Percentiles rank a stretch among this genome's conserved stretches.
Conservation (phyloP, 2,113 vertebrate genomes). For the Indicator maculatus region DNA sequence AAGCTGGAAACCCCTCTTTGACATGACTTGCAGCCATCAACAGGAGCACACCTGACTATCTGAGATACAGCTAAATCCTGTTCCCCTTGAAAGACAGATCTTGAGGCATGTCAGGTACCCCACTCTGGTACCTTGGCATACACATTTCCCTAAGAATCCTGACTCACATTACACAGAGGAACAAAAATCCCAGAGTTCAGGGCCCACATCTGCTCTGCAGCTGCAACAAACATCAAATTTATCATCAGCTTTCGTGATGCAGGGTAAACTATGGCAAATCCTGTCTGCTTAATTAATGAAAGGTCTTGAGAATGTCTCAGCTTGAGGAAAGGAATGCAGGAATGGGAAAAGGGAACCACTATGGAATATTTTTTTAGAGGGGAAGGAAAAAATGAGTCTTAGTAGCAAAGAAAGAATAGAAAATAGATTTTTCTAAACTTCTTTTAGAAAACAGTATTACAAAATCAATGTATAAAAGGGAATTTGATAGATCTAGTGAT, state of each 20-base stretch:
- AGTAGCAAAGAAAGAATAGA: conserved; percentile 4
- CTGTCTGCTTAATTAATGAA: conserved; percentile 14
- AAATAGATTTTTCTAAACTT: conserved; percentile 7
- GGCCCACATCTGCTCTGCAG: conserved; percentile 1
- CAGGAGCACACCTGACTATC: neutral
- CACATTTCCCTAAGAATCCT: neutral
- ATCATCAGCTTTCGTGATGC: neutral
- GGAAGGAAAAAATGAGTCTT: neutral
- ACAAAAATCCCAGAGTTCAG: neutral
- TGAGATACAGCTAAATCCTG: neutral
- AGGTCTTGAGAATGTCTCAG: neutral
- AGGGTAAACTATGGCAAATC: neutral
- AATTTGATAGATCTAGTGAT: conserved; percentile 7
- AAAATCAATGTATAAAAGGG: conserved; percentile 30
- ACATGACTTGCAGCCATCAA: neutral
- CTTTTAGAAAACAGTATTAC: conserved; percentile 41
- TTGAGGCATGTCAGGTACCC: neutral
- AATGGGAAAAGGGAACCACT: neutral
- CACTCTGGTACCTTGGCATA: neutral
- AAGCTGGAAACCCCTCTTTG: neutral
- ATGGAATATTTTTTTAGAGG: neutral
- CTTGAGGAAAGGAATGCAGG: neutral
- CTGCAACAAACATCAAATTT: neutral
- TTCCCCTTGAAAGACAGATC: neutral
- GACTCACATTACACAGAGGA: neutral